Evolutionary conservation across 2,113 vertebrate species (phyloP).

Genomic region (Varanus komodoensis): DNA sequence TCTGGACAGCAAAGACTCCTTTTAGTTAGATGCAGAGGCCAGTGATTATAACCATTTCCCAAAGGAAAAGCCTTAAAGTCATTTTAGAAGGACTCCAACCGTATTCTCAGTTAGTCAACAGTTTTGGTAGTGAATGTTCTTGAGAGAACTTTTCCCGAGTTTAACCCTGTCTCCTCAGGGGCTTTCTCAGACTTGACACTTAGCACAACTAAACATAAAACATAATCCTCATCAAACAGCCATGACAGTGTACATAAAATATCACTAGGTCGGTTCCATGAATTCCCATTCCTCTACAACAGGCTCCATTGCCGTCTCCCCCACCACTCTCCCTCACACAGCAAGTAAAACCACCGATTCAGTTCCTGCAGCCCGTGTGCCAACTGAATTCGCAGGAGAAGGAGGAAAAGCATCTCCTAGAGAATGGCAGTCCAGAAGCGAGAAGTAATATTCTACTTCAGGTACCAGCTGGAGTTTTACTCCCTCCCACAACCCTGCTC

Average conservation of each 20-base stretch:
- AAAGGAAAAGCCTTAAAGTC: not conserved
- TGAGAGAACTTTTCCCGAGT: not conserved
- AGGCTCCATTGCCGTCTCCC: not conserved
- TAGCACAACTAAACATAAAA: not conserved
- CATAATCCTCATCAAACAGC: not conserved
- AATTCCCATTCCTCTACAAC: not conserved
- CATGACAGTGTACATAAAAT: not conserved
- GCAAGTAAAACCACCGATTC: not conserved
- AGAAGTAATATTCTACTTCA: not conserved
- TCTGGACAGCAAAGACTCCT: too few relatives aligned
- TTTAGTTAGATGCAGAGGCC: not conserved
- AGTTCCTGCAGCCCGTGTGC: too few relatives aligned
- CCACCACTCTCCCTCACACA: not conserved
- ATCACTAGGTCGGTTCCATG: not conserved
- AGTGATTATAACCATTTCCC: not conserved
- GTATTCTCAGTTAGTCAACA: not conserved
- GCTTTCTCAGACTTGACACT: not conserved
- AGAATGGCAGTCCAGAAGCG: not conserved
- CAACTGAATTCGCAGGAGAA: not conserved
- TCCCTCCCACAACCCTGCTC: too few relatives aligned
- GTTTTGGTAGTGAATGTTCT: not conserved
- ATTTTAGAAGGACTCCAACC: not conserved
- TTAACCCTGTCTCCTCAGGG: not conserved
- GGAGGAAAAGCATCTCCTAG: fast-evolving
- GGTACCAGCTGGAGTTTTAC: not conserved